Evolutionary conservation across 2,797 vertebrate genomes (phyloP).

Genomic region (Knipowitschia caucasica): DNA sequence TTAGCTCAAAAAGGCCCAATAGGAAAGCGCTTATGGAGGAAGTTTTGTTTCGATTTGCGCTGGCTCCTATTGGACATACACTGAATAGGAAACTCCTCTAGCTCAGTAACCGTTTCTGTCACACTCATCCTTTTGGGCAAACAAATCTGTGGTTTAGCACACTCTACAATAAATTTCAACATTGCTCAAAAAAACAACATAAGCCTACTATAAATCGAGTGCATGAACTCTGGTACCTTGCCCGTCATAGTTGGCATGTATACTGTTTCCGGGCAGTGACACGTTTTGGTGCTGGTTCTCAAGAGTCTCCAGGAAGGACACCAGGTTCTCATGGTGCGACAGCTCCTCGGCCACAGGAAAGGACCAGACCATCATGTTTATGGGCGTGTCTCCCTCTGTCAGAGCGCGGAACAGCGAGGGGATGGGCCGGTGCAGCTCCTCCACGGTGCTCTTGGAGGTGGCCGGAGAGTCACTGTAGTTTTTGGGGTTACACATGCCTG

Average conservation of each 20-base stretch:
- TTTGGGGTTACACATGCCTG: slow-evolving; percentile 97
- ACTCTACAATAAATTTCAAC: no score
- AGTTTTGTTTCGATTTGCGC: no score
- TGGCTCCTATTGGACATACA: no score
- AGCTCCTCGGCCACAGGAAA: slow-evolving; percentile 94
- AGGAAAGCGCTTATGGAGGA: no score
- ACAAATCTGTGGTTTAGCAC: no score
- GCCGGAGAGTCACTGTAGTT: slow-evolving; percentile 96
- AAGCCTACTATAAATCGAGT: background rate
- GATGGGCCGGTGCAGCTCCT: slow-evolving; percentile 92
- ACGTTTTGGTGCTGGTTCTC: slow-evolving; percentile 89
- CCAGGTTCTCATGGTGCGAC: slow-evolving; percentile 92
- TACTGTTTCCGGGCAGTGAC: slow-evolving; percentile 86
- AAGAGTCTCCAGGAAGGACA: slow-evolving; percentile 92
- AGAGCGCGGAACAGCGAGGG: slow-evolving; percentile 95
- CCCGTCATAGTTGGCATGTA: slow-evolving; percentile 83
- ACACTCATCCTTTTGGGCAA: no score
- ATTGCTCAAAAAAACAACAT: no score
- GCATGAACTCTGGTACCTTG: slow-evolving; percentile 49
- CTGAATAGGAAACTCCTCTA: no score
- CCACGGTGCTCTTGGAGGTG: slow-evolving; percentile 96
- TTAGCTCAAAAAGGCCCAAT: no score
- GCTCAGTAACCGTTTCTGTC: no score
- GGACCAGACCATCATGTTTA: slow-evolving; percentile 96
- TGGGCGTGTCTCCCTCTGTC: slow-evolving; percentile 89